Percentiles rank a stretch among this genome's conserved stretches.
Conservation (phyloP, 2,797 vertebrate species). For the Melanotaenia trifasciata region DNA sequence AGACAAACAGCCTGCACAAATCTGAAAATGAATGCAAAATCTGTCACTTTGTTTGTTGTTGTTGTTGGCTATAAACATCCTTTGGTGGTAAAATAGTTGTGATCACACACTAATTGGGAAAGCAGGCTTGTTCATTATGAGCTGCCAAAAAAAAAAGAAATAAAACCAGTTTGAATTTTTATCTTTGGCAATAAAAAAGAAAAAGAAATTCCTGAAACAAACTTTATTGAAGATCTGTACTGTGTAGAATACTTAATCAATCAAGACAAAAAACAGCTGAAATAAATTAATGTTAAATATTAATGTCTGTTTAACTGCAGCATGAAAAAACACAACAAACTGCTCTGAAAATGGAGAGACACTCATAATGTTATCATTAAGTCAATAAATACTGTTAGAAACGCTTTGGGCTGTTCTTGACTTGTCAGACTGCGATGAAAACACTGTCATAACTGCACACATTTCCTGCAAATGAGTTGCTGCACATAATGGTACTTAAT, state of each 20-base stretch:
- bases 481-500: conserved; percentile 40
- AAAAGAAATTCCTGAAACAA: not conserved
- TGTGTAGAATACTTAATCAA: not conserved
- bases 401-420: conserved; percentile 6
- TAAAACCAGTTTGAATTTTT: not conserved
- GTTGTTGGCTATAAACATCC: not conserved
- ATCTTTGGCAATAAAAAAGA: not conserved
- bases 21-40: not conserved
- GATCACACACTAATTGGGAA: not conserved
- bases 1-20: not conserved
- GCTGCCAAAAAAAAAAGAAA: not conserved
- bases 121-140: not conserved
- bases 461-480: conserved; percentile 27
- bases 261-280: not conserved
- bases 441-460: conserved; percentile 15
- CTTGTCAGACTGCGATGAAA: conserved; percentile 21
- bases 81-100: not conserved
- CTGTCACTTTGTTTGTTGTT: not conserved
- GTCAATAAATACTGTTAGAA: not conserved
- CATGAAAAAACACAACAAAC: not conserved
- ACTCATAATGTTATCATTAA: conserved; percentile 3
- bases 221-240: not conserved
- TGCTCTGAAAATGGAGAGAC: conserved; percentile 12
- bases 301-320: not conserved
- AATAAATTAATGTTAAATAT: conserved; percentile 1